Percentiles rank a stretch among this genome's conserved stretches.
These are phyloP conservation scores for Ectemnius lituratus DNA, from an alignment of 2,888 invertebrate genomes.

Conservation along the genomic window DNA sequence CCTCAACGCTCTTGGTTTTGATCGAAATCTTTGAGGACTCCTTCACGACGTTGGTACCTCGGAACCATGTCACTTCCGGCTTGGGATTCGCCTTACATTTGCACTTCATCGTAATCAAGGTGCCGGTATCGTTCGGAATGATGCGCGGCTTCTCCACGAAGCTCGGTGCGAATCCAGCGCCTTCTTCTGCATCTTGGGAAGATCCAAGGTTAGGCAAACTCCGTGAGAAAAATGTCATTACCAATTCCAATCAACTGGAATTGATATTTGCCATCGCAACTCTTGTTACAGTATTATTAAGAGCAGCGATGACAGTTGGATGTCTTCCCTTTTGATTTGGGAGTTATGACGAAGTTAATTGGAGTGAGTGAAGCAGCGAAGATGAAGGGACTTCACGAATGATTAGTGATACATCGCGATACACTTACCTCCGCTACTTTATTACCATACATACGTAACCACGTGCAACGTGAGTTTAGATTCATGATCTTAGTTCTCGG, in stretches of 20 bases:
- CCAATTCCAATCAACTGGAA: background rate
- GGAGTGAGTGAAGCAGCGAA: constrained; percentile 45
- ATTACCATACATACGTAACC: background rate
- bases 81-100: constrained; percentile 96
- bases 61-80: constrained; percentile 96
- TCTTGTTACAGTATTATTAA: background rate
- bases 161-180: constrained; percentile 95
- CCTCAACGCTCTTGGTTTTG: constrained; percentile 86
- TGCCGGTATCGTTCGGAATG: constrained; percentile 98
- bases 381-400: constrained; percentile 44
- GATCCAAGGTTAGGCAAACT: constrained; percentile 63
- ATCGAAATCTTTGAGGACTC: constrained; percentile 92
- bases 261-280: constrained; percentile 15
- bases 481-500: no score
- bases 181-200: constrained; percentile 92
- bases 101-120: constrained; percentile 98
- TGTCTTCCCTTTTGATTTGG: background rate
- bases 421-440: constrained; percentile 46
- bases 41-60: constrained; percentile 91
- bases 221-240: background rate
- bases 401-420: constrained; percentile 39
- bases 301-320: constrained; percentile 14
- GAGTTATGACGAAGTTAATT: constrained; percentile 27
- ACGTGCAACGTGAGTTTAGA: no score
- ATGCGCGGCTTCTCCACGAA: constrained; percentile 99